Conservation (phyloP, 2,797 vertebrate species). For the Tragopan temminckii region DNA sequence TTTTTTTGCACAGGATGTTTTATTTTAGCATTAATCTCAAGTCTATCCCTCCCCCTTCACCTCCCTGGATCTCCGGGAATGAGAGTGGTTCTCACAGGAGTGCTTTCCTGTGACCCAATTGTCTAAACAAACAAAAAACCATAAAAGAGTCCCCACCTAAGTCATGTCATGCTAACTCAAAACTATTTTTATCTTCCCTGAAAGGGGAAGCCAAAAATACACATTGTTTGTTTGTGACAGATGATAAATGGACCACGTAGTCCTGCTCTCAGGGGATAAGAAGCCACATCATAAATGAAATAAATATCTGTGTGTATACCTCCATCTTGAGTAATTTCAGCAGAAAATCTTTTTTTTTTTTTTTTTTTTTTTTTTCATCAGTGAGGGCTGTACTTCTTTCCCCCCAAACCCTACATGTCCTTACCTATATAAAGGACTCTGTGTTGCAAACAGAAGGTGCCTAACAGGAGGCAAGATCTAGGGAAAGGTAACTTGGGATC, state of each 20-base stretch:
- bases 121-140: constrained; percentile 71
- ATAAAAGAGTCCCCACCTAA: constrained; percentile 62
- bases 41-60: constrained; percentile 51
- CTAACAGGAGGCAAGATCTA: neutral
- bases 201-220: constrained; percentile 66
- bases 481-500: neutral
- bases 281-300: constrained; percentile 26
- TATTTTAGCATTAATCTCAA: constrained; percentile 69
- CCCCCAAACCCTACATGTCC: neutral
- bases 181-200: constrained; percentile 60
- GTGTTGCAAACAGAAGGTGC: neutral
- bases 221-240: constrained; percentile 28
- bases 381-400: neutral
- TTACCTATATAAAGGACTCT: neutral
- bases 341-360: neutral
- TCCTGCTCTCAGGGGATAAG: neutral
- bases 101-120: constrained; percentile 75
- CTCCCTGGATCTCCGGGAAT: constrained; percentile 68
- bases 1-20: constrained; percentile 59
- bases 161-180: constrained; percentile 55
- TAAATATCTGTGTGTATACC: neutral
- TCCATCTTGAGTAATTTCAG: neutral
- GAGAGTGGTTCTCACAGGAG: constrained; percentile 71
- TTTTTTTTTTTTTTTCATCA: neutral
- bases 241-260: constrained; percentile 27